These are phyloP conservation scores for Alca torda DNA, from an alignment of 2,797 vertebrate genomes.

Conservation along the genomic window DNA sequence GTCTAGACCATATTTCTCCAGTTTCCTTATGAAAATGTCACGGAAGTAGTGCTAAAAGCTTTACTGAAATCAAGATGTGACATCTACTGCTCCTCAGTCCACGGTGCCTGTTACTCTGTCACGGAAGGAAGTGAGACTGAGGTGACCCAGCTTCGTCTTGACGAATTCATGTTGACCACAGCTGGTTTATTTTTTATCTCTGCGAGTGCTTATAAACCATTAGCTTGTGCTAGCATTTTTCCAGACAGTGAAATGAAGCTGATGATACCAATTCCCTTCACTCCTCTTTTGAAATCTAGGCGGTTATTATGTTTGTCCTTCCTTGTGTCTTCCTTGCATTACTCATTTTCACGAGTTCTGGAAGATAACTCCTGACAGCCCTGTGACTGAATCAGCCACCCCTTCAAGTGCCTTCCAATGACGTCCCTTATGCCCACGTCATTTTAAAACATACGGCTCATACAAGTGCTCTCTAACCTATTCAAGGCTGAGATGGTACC, in stretches of 20 bases:
- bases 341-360: neutral
- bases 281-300: neutral
- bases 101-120: neutral
- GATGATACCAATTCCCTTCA: neutral
- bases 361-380: neutral
- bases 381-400: neutral
- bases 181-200: neutral
- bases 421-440: neutral
- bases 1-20: neutral
- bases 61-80: neutral
- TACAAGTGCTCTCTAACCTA: neutral
- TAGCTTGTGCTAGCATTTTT: neutral
- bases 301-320: neutral
- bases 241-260: neutral
- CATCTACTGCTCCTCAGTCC: neutral
- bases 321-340: neutral
- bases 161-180: rapidly evolving
- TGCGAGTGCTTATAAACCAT: neutral
- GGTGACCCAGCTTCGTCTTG: neutral
- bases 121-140: neutral
- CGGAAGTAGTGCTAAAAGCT: neutral
- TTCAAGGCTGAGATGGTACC: neutral
- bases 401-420: neutral
- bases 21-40: neutral
- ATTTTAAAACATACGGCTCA: neutral